Conservation (phyloP, 2,113 vertebrate genomes). For the Columba janthina region DNA sequence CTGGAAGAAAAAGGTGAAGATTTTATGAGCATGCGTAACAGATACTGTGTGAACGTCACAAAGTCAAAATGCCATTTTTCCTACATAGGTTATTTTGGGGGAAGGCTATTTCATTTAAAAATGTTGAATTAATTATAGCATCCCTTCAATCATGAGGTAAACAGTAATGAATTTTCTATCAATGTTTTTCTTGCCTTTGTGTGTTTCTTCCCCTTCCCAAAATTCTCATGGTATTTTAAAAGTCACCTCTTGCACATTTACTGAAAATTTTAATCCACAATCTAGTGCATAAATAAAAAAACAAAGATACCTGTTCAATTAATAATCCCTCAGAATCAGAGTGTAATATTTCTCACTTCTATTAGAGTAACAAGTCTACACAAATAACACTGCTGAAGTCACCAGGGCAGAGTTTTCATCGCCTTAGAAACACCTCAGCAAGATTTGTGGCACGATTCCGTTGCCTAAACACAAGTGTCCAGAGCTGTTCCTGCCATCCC, state of each 20-base stretch:
- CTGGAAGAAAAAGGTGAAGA: conserved; percentile 51
- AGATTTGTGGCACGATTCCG: not conserved
- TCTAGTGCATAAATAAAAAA: not conserved
- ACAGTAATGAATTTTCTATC: not conserved
- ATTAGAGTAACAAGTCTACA: not conserved
- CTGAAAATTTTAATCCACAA: not conserved
- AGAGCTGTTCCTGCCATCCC: not conserved
- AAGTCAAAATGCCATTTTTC: not conserved
- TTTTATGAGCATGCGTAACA: not conserved
- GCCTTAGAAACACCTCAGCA: not conserved
- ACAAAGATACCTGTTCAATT: not conserved
- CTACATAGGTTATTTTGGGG: rapidly evolving
- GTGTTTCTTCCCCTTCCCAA: not conserved
- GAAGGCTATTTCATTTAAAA: not conserved
- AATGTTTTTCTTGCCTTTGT: not conserved
- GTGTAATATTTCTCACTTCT: not conserved
- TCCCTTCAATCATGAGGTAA: not conserved
- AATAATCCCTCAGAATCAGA: not conserved
- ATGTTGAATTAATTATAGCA: not conserved
- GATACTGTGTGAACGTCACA: not conserved
- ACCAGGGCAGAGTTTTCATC: not conserved
- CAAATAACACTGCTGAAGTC: not conserved
- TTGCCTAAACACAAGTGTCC: not conserved
- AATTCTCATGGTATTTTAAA: not conserved
- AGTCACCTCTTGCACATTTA: not conserved